phyloP scores from a whole-genome alignment of 2,113 vertebrate species.

The Bufo bufo region DNA sequence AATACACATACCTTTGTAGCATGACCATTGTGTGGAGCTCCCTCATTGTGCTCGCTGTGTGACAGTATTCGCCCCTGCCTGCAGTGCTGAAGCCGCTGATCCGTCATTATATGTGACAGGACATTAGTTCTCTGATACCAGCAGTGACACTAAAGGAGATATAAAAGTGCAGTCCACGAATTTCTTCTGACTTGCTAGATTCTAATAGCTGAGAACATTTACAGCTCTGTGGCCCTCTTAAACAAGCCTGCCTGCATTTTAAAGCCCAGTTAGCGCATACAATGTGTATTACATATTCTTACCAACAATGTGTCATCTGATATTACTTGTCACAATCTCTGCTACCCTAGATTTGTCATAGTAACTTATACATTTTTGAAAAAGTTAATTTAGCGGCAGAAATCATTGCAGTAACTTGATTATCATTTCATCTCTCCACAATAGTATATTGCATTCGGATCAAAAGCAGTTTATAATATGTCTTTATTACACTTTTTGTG shows the following conservation, averaged over 20 bases:
- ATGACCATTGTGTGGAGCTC: constrained; percentile 7
- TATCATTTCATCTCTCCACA: not conserved
- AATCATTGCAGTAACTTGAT: not conserved
- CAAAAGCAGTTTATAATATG: no score
- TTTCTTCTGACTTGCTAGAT: constrained; percentile 29
- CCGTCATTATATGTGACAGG: constrained; percentile 40
- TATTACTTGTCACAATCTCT: not conserved
- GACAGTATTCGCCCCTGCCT: constrained; percentile 17
- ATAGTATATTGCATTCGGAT: not conserved
- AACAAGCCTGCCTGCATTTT: not conserved
- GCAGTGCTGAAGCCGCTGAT: constrained; percentile 9
- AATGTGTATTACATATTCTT: not conserved
- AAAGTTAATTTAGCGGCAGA: not conserved
- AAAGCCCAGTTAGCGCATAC: not conserved
- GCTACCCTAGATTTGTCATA: not conserved
- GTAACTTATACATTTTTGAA: not conserved
- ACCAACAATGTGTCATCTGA: not conserved
- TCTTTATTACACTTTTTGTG: no score
- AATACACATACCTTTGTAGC: not conserved
- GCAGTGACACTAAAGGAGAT: constrained; percentile 32
- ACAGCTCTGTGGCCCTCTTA: not conserved
- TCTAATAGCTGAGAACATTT: constrained; percentile 26
- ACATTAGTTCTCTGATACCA: constrained; percentile 27
- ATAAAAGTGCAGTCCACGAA: constrained; percentile 16
- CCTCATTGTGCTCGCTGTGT: not conserved